Percentiles rank a stretch among this genome's conserved stretches.
phyloP scores from a whole-genome alignment of 2,888 invertebrate genomes.

The Chrysolina oricalcia region DNA sequence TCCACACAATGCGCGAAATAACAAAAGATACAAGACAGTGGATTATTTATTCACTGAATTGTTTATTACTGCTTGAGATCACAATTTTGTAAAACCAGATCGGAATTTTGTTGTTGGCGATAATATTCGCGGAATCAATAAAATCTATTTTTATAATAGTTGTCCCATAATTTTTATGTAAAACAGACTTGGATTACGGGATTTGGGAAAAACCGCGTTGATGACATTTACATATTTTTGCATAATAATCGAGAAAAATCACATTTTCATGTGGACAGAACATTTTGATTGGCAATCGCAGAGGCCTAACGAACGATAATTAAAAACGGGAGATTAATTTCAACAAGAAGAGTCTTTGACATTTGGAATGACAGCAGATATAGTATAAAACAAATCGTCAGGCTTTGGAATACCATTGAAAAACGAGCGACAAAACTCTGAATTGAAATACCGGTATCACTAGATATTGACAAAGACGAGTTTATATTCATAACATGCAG shows the following conservation, averaged over 20 bases:
- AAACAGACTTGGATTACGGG: neutral
- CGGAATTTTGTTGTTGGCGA: slow-evolving; percentile 20
- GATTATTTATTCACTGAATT: neutral
- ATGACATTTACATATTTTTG: slow-evolving; percentile 10
- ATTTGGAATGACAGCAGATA: no score
- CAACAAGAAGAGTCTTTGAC: no score
- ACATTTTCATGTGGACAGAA: neutral
- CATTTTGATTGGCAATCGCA: neutral
- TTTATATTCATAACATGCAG: neutral
- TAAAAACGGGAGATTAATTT: no score
- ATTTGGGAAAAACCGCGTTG: neutral
- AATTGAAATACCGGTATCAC: neutral
- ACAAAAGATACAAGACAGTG: neutral
- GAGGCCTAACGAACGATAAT: neutral
- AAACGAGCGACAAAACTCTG: neutral
- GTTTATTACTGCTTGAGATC: neutral
- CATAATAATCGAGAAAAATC: neutral
- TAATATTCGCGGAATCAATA: slow-evolving; percentile 20
- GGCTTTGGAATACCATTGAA: no score
- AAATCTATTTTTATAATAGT: slow-evolving; percentile 26
- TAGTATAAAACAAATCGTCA: no score
- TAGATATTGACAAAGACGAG: neutral
- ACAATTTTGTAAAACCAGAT: slow-evolving; percentile 18
- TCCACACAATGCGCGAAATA: neutral
- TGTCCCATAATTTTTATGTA: neutral